Conservation (phyloP, 1,140 invertebrate species). For the Nephotettix cincticeps region DNA sequence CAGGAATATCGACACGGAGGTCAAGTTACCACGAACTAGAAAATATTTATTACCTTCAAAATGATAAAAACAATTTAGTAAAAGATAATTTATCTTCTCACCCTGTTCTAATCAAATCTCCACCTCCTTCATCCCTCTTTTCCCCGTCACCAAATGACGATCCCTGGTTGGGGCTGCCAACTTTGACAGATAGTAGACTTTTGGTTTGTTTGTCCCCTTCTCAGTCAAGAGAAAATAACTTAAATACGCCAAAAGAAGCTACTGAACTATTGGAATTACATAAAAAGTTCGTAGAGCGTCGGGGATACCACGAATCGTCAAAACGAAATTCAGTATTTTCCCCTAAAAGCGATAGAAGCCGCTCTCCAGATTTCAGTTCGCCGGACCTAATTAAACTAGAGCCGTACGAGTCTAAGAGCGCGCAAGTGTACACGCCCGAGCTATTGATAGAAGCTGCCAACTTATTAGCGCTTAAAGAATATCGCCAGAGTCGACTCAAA, state of each 20-base stretch:
- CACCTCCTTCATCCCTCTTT: slow-evolving; percentile 21
- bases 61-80: neutral
- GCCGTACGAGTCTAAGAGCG: slow-evolving; percentile 15
- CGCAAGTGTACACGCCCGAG: slow-evolving; percentile 29
- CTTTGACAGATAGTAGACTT: slow-evolving; percentile 53
- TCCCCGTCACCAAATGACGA: slow-evolving; percentile 20
- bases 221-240: slow-evolving; percentile 56
- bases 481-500: slow-evolving; percentile 33
- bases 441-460: slow-evolving; percentile 34
- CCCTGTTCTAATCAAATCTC: slow-evolving; percentile 1
- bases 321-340: slow-evolving; percentile 32
- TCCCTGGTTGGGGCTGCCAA: slow-evolving; percentile 30
- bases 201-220: slow-evolving; percentile 69
- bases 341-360: slow-evolving; percentile 27
- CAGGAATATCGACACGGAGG: slow-evolving; percentile 2
- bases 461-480: slow-evolving; percentile 42
- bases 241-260: slow-evolving; percentile 50
- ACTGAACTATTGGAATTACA: slow-evolving; percentile 66
- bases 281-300: slow-evolving; percentile 62
- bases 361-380: slow-evolving; percentile 22
- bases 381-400: slow-evolving; percentile 32
- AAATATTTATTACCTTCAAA: neutral
- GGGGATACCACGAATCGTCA: slow-evolving; percentile 54
- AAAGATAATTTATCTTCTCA: slow-evolving; percentile 16
- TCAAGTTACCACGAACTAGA: slow-evolving; percentile 14